Conservation (phyloP, 1,140 invertebrate genomes). For the Subanguina moxae region DNA sequence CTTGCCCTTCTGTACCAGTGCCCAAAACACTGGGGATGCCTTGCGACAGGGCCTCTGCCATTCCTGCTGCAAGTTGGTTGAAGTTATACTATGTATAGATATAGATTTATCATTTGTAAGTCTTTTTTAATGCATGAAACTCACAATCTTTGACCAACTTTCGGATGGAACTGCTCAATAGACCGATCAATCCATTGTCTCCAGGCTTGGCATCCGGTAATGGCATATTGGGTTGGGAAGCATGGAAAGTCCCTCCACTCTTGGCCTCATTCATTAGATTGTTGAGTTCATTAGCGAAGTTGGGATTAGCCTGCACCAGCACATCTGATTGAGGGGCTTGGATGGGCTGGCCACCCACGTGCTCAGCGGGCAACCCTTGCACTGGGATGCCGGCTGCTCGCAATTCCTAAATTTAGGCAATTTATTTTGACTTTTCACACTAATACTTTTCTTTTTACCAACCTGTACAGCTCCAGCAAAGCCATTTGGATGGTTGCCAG, state of each 20-base stretch:
- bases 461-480: slow-evolving; percentile 58
- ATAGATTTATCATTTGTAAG: slow-evolving; percentile 18
- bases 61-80: slow-evolving; percentile 45
- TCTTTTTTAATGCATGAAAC: slow-evolving; percentile 19
- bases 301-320: slow-evolving; percentile 56
- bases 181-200: slow-evolving; percentile 57
- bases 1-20: slow-evolving; percentile 12
- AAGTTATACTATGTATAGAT: slow-evolving; percentile 1
- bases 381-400: slow-evolving; percentile 58
- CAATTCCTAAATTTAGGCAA: slow-evolving; percentile 42
- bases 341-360: slow-evolving; percentile 45
- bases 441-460: background rate
- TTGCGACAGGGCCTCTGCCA: slow-evolving; percentile 56
- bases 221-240: slow-evolving; percentile 25
- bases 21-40: slow-evolving; percentile 49
- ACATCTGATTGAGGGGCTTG: slow-evolving; percentile 47
- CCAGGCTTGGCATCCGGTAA: slow-evolving; percentile 58
- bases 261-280: slow-evolving; percentile 36
- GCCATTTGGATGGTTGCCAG: slow-evolving; percentile 56
- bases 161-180: slow-evolving; percentile 55
- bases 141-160: slow-evolving; percentile 58
- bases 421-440: background rate
- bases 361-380: slow-evolving; percentile 53
- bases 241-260: slow-evolving; percentile 30
- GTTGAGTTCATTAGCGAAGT: slow-evolving; percentile 52